Conservation (phyloP, 2,888 invertebrate species). For the Polyommatus iphigenia region DNA sequence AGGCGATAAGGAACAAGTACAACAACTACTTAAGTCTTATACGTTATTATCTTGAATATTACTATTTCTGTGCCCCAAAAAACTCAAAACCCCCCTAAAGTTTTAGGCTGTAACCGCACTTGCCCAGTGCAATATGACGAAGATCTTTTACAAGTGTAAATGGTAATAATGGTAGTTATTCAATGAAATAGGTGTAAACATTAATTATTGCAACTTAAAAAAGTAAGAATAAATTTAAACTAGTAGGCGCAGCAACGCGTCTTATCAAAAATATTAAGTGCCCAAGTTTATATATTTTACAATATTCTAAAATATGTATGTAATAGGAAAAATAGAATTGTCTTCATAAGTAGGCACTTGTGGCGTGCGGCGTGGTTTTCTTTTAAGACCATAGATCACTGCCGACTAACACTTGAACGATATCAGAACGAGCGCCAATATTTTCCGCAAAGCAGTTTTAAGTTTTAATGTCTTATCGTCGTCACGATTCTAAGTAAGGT, state of each 20-base stretch:
- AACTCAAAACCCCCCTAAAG: too few relatives aligned
- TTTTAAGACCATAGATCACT: background rate
- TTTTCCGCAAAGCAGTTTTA: background rate
- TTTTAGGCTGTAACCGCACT: too few relatives aligned
- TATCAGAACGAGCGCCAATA: constrained; percentile 6
- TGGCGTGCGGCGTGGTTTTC: background rate
- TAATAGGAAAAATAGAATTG: constrained; percentile 3
- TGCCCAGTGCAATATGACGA: too few relatives aligned
- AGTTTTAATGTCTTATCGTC: background rate
- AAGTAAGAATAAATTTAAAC: background rate
- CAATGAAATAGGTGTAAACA: too few relatives aligned
- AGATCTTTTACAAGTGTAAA: too few relatives aligned
- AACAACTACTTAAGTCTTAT: too few relatives aligned
- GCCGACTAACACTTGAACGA: background rate
- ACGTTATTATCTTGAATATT: too few relatives aligned
- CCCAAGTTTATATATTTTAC: background rate
- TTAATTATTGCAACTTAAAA: too few relatives aligned
- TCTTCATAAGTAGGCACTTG: constrained; percentile 15
- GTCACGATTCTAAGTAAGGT: background rate
- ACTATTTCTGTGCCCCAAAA: too few relatives aligned
- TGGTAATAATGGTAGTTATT: too few relatives aligned
- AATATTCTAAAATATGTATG: background rate
- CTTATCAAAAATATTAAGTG: background rate
- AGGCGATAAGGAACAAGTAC: too few relatives aligned
- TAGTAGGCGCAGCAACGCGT: background rate